Evolutionary conservation across 2,113 vertebrate genomes (phyloP), one percentile per base, ranked within the genome.

Genomic region (Elephantulus edwardii): DNA sequence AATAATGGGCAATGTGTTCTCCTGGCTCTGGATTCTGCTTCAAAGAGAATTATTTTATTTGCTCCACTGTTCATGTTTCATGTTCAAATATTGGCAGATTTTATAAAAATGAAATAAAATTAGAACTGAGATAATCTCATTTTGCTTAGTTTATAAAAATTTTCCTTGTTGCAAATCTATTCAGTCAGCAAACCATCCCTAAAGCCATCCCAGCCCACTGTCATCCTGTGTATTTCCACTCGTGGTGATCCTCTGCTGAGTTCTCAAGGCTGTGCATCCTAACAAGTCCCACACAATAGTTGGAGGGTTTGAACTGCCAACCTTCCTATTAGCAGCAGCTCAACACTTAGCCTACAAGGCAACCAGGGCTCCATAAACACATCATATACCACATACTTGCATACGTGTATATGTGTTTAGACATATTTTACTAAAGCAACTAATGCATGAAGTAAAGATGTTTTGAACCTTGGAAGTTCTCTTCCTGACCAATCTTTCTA

Each of bases 21-120:
- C 35, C 58, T 94, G 86, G 66, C 83, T 94, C 35, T 80, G 52
- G 42, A 33, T 40, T 91, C 35, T 91, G 68, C 79, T 77, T 83
- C 82, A 86, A 77, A 48, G 76, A 84, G 26, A 95, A 77, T 71
- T 48, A 74, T 86, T 85, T 91, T 71, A 90, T 92, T 60, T 84
- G 30, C 46, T 48, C 6, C 17, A 9, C 7, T 78, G 16, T 92
- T 89, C 52, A 70, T 6, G 93, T 91, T 46, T 87, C 76, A 62
- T 78, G 38, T 83, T 88, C 48, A 93, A 86, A 89, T 80, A 10
- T 64, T 17, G 83, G 66, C 79, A 84, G 70, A 11, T 77, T 86
- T 86, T 74, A 30, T 60, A 77, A 89, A 30, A 33, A 9, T 89
- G 94, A 72, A 26, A 58, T 4, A 62, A 35, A 46, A 77, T 9